phyloP scores from a whole-genome alignment of 2,797 vertebrate species.

The Tympanoctomys barrerae region DNA sequence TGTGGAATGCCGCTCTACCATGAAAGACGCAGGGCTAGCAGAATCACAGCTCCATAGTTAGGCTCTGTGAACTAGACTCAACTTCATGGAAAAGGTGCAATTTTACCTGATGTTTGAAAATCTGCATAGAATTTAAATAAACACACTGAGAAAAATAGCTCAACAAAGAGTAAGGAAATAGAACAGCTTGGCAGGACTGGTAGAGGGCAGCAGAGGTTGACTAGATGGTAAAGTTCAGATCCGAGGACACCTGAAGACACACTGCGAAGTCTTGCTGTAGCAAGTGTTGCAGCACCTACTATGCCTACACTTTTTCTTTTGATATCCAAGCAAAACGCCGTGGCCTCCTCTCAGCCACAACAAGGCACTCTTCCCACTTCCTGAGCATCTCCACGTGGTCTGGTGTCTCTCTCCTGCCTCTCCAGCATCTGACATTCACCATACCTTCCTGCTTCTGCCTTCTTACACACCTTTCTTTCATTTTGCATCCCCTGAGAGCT shows the following conservation, averaged over 20 bases:
- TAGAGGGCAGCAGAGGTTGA: background rate
- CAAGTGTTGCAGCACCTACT: background rate
- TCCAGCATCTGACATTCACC: rapidly evolving
- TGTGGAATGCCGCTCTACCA: background rate
- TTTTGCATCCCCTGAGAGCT: background rate
- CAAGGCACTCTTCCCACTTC: background rate
- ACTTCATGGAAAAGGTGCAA: background rate
- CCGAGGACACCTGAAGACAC: too few species aligned
- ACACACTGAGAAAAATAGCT: background rate
- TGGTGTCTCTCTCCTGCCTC: background rate
- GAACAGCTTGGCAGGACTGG: background rate
- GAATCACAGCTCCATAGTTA: background rate
- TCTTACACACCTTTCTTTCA: background rate
- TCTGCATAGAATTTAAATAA: background rate
- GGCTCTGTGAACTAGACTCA: background rate
- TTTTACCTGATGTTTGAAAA: background rate
- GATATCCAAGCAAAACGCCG: background rate
- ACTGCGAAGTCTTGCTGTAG: background rate
- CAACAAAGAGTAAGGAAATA: background rate
- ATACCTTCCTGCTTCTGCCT: background rate
- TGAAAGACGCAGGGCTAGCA: background rate
- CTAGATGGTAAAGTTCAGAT: background rate
- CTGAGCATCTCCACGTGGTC: background rate
- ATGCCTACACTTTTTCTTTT: background rate
- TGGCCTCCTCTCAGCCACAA: background rate